Percentiles rank a stretch among this genome's conserved stretches.
phyloP scores from a whole-genome alignment of 2,113 vertebrate species.

The Sinocyclocheilus maitianheensis region DNA sequence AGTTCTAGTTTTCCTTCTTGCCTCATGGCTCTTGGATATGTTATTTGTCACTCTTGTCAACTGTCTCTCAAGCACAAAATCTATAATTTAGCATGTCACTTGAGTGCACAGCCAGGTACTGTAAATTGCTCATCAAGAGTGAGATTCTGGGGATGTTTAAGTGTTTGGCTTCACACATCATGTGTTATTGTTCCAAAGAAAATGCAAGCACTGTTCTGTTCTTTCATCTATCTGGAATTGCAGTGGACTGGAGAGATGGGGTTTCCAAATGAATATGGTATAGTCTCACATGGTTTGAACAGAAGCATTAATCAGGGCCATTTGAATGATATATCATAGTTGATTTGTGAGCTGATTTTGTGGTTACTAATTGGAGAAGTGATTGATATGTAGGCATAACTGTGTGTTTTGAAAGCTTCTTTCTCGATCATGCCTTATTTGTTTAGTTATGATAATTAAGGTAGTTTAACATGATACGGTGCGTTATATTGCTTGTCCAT shows the following conservation, averaged over 20 bases:
- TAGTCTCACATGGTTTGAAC: background rate
- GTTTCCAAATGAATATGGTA: background rate
- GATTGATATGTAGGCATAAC: no score
- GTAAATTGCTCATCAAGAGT: slow-evolving; percentile 23
- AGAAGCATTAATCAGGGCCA: background rate
- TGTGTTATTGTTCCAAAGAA: slow-evolving; percentile 2
- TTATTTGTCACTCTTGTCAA: slow-evolving; percentile 15
- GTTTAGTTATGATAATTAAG: background rate
- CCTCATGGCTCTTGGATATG: slow-evolving; percentile 1
- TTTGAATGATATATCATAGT: background rate
- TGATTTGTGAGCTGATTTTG: background rate
- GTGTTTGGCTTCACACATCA: background rate
- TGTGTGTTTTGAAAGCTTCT: background rate
- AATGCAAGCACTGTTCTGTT: background rate
- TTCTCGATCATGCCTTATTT: background rate
- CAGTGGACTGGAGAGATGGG: background rate
- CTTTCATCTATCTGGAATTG: background rate
- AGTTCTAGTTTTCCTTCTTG: background rate
- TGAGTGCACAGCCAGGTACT: slow-evolving; percentile 20
- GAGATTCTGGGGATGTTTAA: slow-evolving; percentile 15
- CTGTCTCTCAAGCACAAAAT: slow-evolving; percentile 8
- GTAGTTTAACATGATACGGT: background rate
- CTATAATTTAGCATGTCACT: slow-evolving; percentile 34
- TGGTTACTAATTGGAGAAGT: background rate
- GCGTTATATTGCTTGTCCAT: background rate